phyloP scores from a whole-genome alignment of 2,113 vertebrate species.

The Bubalus kerabau region DNA sequence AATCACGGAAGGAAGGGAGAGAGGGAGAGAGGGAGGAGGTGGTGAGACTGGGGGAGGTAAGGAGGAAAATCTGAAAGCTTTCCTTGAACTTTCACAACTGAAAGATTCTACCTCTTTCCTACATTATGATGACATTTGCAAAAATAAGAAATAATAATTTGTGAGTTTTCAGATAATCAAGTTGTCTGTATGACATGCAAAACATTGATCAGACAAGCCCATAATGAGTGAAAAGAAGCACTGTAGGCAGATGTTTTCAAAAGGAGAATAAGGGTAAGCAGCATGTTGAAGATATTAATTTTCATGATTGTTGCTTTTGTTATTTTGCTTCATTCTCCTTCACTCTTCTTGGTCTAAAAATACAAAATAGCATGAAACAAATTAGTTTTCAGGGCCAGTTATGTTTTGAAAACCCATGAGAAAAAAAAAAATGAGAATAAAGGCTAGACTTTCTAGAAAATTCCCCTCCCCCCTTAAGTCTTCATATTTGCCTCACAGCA shows the following conservation, averaged over 20 bases:
- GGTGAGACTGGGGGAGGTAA: not conserved
- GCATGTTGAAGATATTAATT: conserved; percentile 24
- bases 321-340: conserved; percentile 45
- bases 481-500: not conserved
- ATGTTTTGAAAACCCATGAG: conserved; percentile 11
- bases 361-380: conserved; percentile 3
- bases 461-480: not conserved
- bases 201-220: conserved; percentile 11
- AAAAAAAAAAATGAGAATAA: not conserved
- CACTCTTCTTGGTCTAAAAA: conserved; percentile 33
- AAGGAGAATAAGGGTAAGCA: conserved; percentile 37
- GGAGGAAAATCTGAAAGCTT: not conserved
- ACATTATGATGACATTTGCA: not conserved
- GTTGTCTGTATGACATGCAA: conserved; percentile 14
- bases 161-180: conserved; percentile 20
- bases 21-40: not conserved
- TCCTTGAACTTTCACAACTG: not conserved
- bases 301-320: conserved; percentile 40
- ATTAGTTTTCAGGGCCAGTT: not conserved
- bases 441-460: not conserved
- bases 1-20: not conserved
- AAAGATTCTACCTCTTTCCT: not conserved
- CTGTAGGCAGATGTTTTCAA: conserved; percentile 23
- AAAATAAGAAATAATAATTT: conserved; percentile 23
- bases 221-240: conserved; percentile 1